phyloP scores from a whole-genome alignment of 92 coral and sea anemone genomes.

The Micromussa lordhowensis region DNA sequence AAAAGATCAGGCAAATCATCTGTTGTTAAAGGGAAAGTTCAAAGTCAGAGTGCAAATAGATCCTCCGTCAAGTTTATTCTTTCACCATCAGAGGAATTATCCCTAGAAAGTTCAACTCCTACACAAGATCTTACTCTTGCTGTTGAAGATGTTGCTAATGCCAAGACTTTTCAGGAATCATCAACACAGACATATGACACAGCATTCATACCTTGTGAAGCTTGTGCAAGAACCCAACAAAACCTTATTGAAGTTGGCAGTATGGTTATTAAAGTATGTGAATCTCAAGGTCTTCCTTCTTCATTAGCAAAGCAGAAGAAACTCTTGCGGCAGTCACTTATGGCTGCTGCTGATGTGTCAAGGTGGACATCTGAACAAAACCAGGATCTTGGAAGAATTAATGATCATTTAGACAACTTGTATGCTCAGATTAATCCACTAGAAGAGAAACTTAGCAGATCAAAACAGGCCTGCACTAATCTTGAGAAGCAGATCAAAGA shows the following conservation, averaged over 20 bases:
- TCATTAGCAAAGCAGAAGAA: constrained; percentile 96
- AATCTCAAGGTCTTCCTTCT: constrained; percentile 97
- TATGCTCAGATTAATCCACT: constrained; percentile 96
- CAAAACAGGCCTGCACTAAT: constrained; percentile 75
- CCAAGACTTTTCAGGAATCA: constrained; percentile 76
- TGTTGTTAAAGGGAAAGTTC: constrained; percentile 69
- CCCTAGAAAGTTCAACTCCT: constrained; percentile 76
- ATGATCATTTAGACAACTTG: constrained; percentile 89
- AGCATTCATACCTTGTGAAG: constrained; percentile 96
- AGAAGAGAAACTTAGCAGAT: constrained; percentile 81
- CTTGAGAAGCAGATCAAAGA: constrained; percentile 77
- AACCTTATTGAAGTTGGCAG: constrained; percentile 92
- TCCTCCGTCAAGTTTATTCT: constrained; percentile 90
- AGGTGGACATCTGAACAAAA: constrained; percentile 97
- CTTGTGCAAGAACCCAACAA: constrained; percentile 95
- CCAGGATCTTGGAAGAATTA: constrained; percentile 92
- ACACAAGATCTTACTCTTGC: constrained; percentile 78
- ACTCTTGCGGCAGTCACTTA: constrained; percentile 84
- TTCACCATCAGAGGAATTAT: constrained; percentile 72
- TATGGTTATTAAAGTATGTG: constrained; percentile 93
- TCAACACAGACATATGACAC: constrained; percentile 97
- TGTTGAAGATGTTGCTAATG: constrained; percentile 88
- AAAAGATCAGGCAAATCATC: constrained; percentile 72
- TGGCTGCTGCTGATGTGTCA: constrained; percentile 99
- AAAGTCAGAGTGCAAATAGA: constrained; percentile 58